These are phyloP conservation scores for Agriopis leucophaearia DNA, from an alignment of 2,888 invertebrate species.

Conservation along the genomic window DNA sequence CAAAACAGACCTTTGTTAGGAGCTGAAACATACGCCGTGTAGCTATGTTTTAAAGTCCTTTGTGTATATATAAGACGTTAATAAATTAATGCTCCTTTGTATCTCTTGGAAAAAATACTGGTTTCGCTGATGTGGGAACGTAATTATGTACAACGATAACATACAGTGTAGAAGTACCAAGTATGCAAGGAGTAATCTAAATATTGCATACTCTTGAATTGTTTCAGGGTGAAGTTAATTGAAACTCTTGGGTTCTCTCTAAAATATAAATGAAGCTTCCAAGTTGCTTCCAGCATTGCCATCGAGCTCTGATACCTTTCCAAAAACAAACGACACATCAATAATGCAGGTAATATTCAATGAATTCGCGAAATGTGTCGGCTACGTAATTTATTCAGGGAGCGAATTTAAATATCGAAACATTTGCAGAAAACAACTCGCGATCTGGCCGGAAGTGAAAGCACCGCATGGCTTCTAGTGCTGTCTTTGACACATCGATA, in stretches of 20 bases:
- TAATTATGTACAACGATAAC: neutral
- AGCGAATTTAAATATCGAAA: constrained; percentile 46
- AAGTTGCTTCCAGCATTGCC: constrained; percentile 16
- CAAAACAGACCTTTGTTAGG: constrained; percentile 26
- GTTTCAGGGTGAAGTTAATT: constrained; percentile 19
- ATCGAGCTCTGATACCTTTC: constrained; percentile 31
- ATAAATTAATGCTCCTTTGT: neutral
- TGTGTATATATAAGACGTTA: neutral
- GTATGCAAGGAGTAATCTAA: neutral
- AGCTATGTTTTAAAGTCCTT: constrained; percentile 12
- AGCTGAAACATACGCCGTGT: neutral
- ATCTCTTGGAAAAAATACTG: neutral
- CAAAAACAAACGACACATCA: constrained; percentile 37
- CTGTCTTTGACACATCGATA: constrained; percentile 60
- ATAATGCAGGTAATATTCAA: constrained; percentile 37
- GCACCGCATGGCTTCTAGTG: constrained; percentile 56
- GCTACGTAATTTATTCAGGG: constrained; percentile 49
- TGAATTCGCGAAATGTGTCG: constrained; percentile 43
- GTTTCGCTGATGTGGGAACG: constrained; percentile 4
- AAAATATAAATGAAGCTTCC: constrained; percentile 39
- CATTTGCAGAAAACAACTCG: constrained; percentile 60
- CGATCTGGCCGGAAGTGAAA: constrained; percentile 62
- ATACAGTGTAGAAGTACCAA: neutral
- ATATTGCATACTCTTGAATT: constrained; percentile 18
- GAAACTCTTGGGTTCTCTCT: constrained; percentile 17